phyloP scores from a whole-genome alignment of 1,140 invertebrate genomes.

The Drosophila nasuta region DNA sequence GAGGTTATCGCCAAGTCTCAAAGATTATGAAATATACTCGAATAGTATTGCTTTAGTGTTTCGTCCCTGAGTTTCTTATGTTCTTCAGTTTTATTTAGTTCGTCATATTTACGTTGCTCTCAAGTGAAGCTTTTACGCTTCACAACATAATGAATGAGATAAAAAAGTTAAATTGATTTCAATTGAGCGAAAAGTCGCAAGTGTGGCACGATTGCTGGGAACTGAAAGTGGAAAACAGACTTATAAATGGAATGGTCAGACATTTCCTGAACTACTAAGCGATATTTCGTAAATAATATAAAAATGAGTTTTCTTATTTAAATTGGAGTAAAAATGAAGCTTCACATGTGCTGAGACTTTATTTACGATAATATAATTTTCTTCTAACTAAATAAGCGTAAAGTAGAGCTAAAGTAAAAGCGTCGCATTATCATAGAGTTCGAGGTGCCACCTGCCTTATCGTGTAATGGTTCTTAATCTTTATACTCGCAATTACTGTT shows the following conservation, averaged over 20 bases:
- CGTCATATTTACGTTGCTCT: not conserved
- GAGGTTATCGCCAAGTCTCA: conserved; percentile 61
- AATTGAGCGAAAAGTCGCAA: conserved; percentile 53
- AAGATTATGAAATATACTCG: conserved; percentile 20
- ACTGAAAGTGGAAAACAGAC: conserved; percentile 37
- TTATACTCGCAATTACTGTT: conserved; percentile 17
- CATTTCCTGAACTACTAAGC: conserved; percentile 3
- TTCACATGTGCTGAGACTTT: not conserved
- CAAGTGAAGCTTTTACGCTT: conserved; percentile 1
- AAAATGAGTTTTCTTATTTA: not conserved
- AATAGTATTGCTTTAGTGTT: not conserved
- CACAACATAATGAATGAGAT: conserved; percentile 44
- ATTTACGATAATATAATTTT: no score
- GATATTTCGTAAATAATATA: not conserved
- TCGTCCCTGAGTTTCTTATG: not conserved
- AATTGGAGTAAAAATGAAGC: not conserved
- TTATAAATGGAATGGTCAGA: not conserved
- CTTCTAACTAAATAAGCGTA: no score
- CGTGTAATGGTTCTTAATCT: conserved; percentile 22
- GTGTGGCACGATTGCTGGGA: conserved; percentile 6
- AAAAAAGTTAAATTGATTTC: conserved; percentile 75
- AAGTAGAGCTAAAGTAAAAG: no score
- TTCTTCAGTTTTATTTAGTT: conserved; percentile 3
- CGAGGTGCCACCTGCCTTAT: conserved; percentile 26
- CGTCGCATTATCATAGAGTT: not conserved